Conservation (phyloP, 2,113 vertebrate genomes). For the Ceyx margarethae region DNA sequence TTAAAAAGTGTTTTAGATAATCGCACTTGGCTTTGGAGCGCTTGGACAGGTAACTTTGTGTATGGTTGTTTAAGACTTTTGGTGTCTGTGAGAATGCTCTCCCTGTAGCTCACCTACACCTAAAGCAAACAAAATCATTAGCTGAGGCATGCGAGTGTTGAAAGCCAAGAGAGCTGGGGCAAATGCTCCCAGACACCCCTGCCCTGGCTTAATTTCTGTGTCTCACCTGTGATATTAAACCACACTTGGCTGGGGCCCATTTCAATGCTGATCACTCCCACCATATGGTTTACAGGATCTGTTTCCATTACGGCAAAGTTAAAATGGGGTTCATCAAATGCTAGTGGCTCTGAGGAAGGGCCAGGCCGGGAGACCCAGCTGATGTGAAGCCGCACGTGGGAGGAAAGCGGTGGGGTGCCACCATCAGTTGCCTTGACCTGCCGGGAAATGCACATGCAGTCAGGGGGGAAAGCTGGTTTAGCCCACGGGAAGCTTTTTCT, state of each 20-base stretch:
- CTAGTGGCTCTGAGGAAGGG: constrained; percentile 76
- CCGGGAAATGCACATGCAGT: background rate
- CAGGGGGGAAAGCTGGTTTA: background rate
- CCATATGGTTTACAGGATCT: constrained; percentile 91
- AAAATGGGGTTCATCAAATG: constrained; percentile 88
- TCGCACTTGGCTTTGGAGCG: background rate
- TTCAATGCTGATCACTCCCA: constrained; percentile 90
- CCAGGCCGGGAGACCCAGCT: constrained; percentile 83
- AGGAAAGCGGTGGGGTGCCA: constrained; percentile 79
- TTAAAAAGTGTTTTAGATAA: background rate
- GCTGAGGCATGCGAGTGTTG: background rate
- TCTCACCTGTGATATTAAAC: constrained; percentile 91
- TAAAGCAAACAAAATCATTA: constrained; percentile 38
- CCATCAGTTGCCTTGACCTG: constrained; percentile 90
- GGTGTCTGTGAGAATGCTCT: constrained; percentile 18
- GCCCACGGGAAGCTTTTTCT: background rate
- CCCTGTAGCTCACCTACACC: background rate
- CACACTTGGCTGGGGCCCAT: constrained; percentile 80
- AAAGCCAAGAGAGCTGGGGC: background rate
- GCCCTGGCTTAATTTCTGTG: background rate
- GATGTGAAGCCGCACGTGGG: constrained; percentile 87
- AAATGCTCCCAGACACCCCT: background rate
- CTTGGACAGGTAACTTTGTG: background rate
- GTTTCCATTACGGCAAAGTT: constrained; percentile 94
- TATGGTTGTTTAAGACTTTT: background rate